Conservation (phyloP, 2,113 vertebrate species). For the Reinhardtius hippoglossoides region DNA sequence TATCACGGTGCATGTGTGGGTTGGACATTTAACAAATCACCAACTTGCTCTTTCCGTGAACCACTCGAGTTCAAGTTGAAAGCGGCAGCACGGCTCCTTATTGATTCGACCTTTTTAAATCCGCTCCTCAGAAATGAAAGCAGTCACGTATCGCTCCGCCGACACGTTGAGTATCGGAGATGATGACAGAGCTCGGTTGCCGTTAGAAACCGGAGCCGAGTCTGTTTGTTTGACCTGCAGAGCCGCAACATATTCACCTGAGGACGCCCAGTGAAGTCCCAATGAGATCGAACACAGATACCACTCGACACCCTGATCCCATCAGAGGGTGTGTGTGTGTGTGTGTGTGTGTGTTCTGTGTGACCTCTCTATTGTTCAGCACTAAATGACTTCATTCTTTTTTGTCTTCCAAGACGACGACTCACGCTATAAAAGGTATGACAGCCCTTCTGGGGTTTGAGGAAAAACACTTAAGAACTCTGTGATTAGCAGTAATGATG, state of each 20-base stretch:
- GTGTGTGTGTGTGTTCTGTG: constrained; percentile 11
- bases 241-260: constrained; percentile 28
- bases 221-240: constrained; percentile 15
- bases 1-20: neutral
- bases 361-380: neutral
- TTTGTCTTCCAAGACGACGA: neutral
- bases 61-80: neutral
- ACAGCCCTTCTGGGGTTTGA: constrained; percentile 38
- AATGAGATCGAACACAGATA: constrained; percentile 38
- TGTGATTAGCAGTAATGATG: constrained; percentile 45
- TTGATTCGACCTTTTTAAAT: constrained; percentile 14
- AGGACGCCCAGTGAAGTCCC: constrained; percentile 21
- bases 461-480: constrained; percentile 39
- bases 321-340: constrained; percentile 32
- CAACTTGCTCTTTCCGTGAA: constrained; percentile 4
- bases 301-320: constrained; percentile 44
- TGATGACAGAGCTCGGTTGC: constrained; percentile 7
- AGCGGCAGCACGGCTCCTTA: neutral
- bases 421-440: constrained; percentile 32
- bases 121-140: constrained; percentile 8
- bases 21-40: neutral
- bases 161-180: neutral
- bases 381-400: neutral
- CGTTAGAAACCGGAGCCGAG: constrained; percentile 11
- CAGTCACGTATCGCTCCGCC: constrained; percentile 5